Percentiles rank a stretch among this genome's conserved stretches.
These are phyloP conservation scores for Venusia cambrica DNA, from an alignment of 2,888 invertebrate genomes.

Conservation along the genomic window DNA sequence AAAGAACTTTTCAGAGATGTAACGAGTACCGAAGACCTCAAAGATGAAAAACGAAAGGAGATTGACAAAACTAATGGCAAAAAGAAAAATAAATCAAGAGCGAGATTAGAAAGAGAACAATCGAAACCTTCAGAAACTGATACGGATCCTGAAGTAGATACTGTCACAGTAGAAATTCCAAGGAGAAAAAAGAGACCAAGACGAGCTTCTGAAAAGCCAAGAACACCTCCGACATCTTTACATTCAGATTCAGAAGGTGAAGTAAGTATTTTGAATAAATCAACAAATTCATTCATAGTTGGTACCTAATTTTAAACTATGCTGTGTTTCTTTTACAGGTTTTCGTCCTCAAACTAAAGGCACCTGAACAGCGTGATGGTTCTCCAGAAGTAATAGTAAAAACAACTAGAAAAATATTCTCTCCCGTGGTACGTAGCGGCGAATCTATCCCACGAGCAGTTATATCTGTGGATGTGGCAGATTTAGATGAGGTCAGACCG, in stretches of 20 bases:
- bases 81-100: conserved; percentile 71
- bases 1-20: conserved; percentile 34
- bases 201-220: conserved; percentile 67
- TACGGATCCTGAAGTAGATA: conserved; percentile 70
- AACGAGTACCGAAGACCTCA: conserved; percentile 48
- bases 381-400: conserved; percentile 87
- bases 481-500: conserved; percentile 61
- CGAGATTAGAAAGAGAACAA: conserved; percentile 71
- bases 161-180: conserved; percentile 75
- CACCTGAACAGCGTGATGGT: conserved; percentile 60
- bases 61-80: conserved; percentile 64
- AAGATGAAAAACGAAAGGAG: conserved; percentile 64
- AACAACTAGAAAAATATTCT: conserved; percentile 90
- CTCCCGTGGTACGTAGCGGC: conserved; percentile 83
- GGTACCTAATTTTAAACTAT: conserved; percentile 1
- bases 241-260: conserved; percentile 73
- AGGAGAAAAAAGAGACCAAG: conserved; percentile 68
- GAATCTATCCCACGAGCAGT: conserved; percentile 76
- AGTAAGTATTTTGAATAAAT: conserved; percentile 40
- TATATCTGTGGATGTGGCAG: conserved; percentile 63
- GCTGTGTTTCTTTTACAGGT: conserved; percentile 44
- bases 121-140: conserved; percentile 76
- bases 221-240: conserved; percentile 66
- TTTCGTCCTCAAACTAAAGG: conserved; percentile 66
- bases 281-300: too few relatives aligned